phyloP scores from a whole-genome alignment of 2,113 vertebrate species.

The Clarias batrachus region DNA sequence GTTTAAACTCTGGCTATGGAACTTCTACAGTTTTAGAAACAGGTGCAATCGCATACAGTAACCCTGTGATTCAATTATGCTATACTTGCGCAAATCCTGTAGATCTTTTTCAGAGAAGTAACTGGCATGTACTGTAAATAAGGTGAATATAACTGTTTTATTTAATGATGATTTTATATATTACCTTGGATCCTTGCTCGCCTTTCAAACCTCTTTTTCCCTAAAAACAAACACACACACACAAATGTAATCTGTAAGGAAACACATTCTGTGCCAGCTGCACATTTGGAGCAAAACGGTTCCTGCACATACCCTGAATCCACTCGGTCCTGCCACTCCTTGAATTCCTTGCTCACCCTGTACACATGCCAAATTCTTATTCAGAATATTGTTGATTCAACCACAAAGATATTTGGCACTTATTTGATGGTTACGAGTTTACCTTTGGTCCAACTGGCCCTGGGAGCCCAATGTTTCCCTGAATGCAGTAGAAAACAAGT shows the following conservation, averaged over 20 bases:
- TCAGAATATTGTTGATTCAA: not conserved
- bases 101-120: not conserved
- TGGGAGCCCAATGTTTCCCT: conserved; percentile 75
- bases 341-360: conserved; percentile 73
- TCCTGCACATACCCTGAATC: conserved; percentile 66
- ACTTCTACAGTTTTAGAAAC: not conserved
- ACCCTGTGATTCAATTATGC: not conserved
- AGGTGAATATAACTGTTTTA: not conserved
- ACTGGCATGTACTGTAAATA: not conserved
- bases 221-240: conserved; percentile 63
- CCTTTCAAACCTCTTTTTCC: conserved; percentile 81
- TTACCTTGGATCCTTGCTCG: conserved; percentile 79
- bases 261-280: not conserved
- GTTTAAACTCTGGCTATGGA: not conserved
- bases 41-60: not conserved
- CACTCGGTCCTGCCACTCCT: conserved; percentile 68
- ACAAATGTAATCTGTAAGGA: conserved; percentile 34
- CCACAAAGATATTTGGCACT: not conserved
- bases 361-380: conserved; percentile 27
- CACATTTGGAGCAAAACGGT: not conserved
- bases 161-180: conserved; percentile 13
- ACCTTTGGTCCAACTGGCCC: conserved; percentile 80
- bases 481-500: conserved; percentile 29
- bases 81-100: too few species aligned
- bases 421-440: conserved; percentile 13